phyloP scores from a whole-genome alignment of 2,888 invertebrate species.

The Oxystoma pomonae region DNA sequence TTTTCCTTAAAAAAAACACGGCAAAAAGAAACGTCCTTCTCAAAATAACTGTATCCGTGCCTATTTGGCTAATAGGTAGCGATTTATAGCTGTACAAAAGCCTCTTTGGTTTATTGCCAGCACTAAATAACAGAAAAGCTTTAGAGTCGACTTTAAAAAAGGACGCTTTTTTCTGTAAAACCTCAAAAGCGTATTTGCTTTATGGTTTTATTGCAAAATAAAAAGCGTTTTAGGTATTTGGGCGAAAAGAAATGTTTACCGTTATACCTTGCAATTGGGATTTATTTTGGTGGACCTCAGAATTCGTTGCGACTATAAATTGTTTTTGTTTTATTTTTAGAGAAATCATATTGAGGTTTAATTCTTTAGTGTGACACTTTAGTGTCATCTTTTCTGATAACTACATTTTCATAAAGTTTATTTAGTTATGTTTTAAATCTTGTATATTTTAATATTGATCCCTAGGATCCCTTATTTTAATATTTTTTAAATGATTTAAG shows the following conservation, averaged over 20 bases:
- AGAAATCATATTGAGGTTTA: too few relatives aligned
- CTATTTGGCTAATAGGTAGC: conserved; percentile 42
- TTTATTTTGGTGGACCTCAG: background rate
- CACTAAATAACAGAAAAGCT: conserved; percentile 23
- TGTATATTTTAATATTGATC: too few relatives aligned
- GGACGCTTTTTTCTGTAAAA: conserved; percentile 25
- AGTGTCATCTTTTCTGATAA: too few relatives aligned
- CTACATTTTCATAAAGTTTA: too few relatives aligned
- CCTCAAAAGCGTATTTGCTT: conserved; percentile 23
- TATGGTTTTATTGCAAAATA: conserved; percentile 20
- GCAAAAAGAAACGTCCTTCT: conserved; percentile 14
- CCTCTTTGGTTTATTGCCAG: conserved; percentile 24
- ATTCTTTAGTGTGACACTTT: too few relatives aligned
- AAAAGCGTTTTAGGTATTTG: conserved; percentile 3
- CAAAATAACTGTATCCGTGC: conserved; percentile 42
- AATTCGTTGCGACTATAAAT: background rate
- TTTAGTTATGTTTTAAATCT: too few relatives aligned
- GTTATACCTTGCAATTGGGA: conserved; percentile 9
- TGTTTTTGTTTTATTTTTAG: too few relatives aligned
- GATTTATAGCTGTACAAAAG: conserved; percentile 37
- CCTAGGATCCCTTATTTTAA: too few relatives aligned
- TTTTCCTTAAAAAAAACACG: background rate
- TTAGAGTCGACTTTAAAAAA: conserved; percentile 16
- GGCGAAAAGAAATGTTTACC: conserved; percentile 10
- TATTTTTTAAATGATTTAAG: too few relatives aligned